Base-by-base conservation (phyloP, 2,797 vertebrate species). In the Chelon labrosus region DNA sequence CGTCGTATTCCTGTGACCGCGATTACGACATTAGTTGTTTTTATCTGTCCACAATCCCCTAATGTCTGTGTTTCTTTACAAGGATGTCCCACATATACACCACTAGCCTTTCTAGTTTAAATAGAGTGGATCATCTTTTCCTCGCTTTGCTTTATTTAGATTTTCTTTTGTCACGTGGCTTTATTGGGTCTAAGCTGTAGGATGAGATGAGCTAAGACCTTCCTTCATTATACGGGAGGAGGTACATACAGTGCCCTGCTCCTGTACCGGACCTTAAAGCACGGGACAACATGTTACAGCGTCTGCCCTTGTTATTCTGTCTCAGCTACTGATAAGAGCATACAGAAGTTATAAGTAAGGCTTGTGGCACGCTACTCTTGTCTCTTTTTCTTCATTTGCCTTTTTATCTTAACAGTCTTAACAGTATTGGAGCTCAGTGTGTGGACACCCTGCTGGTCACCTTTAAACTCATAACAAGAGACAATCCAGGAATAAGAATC, bases 281-380 rank as follows among this genome's bases (percentile, higher is more conserved):
- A 75, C 22, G 65, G 66, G 62, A 74, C 71, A 79, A 51, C 67
- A 60, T 63, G 70, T 83, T 62, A 73, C 59, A 50, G 31, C 65
- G 60, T 50, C 38, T 56, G 55, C 37, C 53, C 63, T 70, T 78
- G 56, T 85, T 74, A 79, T 70, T 72, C 78, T 73, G 54, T 80
- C 66, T 81, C 52, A 69, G 62, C 64, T 35, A 37, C 63, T 42
- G 66, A 75, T 84, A 67, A 80, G 39, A 69, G 38, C 52, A 25
- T 44, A 55, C 51, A 70, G 55, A 47, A 68, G 57, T 54, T 58
- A 63, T 70, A 47, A 69, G 59, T 70, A 56, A 46, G 41, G 35
- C 60, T 80, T 49, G 16, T 65, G 55, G 46, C 55, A 71, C 1
- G 17, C 73, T 50, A 0, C 50, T 51, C 35, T 31, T 7, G 4